A percentile compares a stretch with the other conserved stretches of the same genome.
Evolutionary conservation across 2,113 vertebrate species (phyloP).

Genomic region (Varanus komodoensis): DNA sequence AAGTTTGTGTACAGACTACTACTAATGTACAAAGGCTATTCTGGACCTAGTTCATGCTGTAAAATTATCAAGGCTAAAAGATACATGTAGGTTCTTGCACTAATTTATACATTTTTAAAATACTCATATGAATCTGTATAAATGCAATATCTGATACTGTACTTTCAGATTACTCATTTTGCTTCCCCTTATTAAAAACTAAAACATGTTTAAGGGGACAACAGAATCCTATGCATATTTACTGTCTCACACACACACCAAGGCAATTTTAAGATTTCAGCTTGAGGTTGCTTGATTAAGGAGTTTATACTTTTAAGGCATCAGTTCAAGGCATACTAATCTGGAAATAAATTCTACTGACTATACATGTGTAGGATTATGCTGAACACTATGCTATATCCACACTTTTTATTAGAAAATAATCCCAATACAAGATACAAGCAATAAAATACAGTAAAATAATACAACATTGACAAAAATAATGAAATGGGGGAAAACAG

Average conservation of each 20-base stretch:
- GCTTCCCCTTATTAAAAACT: background rate
- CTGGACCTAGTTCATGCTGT: background rate
- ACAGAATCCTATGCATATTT: background rate
- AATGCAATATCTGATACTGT: background rate
- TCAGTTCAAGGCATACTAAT: background rate
- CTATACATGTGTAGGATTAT: background rate
- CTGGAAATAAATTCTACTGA: background rate
- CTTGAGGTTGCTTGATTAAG: background rate
- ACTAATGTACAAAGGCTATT: background rate
- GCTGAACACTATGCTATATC: background rate
- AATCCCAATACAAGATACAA: too few species aligned
- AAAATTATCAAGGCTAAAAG: background rate
- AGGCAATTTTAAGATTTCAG: background rate
- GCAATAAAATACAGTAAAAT: too few species aligned
- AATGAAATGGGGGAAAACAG: too few species aligned
- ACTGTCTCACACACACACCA: background rate
- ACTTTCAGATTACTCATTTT: background rate
- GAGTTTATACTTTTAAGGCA: background rate
- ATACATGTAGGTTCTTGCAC: background rate
- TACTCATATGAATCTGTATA: background rate
- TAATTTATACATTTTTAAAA: background rate
- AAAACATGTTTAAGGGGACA: conserved; percentile 1
- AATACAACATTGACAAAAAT: too few species aligned
- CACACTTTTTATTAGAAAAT: too few species aligned
- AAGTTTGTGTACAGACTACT: background rate